Conservation (phyloP, 2,888 invertebrate genomes). For the Alviniconcha strummeri region DNA sequence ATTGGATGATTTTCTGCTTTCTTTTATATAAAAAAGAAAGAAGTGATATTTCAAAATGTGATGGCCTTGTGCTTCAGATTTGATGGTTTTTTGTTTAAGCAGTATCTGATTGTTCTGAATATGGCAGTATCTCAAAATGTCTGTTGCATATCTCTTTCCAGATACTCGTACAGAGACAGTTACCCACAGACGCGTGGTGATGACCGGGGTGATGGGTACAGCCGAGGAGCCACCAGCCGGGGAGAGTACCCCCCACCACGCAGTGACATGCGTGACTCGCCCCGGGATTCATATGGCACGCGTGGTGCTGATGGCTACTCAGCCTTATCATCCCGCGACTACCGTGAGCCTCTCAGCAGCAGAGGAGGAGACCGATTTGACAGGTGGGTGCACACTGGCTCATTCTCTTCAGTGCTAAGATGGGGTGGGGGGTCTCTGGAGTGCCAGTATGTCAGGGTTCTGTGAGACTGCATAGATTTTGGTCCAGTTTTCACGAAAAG, state of each 20-base stretch:
- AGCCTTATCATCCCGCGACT: constrained; percentile 24
- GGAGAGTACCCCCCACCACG: constrained; percentile 26
- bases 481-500: no score
- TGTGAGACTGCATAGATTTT: no score
- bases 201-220: constrained; percentile 26
- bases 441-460: no score
- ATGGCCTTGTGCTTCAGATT: no score
- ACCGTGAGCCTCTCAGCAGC: constrained; percentile 26
- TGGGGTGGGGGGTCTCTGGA: no score
- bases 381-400: not conserved
- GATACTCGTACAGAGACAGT: constrained; percentile 33
- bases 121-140: not conserved
- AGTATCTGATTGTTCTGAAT: not conserved
- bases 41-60: no score
- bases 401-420: no score
- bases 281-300: constrained; percentile 17
- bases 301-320: constrained; percentile 30
- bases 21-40: no score
- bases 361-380: constrained; percentile 31
- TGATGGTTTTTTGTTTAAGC: no score
- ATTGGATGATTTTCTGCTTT: no score
- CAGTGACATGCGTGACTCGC: constrained; percentile 22
- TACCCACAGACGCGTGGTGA: constrained; percentile 24
- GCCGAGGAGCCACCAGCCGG: constrained; percentile 17
- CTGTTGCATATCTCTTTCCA: not conserved